Evolutionary conservation across 2,797 vertebrate genomes (phyloP).

Genomic region (Triplophysa yarkandensis): DNA sequence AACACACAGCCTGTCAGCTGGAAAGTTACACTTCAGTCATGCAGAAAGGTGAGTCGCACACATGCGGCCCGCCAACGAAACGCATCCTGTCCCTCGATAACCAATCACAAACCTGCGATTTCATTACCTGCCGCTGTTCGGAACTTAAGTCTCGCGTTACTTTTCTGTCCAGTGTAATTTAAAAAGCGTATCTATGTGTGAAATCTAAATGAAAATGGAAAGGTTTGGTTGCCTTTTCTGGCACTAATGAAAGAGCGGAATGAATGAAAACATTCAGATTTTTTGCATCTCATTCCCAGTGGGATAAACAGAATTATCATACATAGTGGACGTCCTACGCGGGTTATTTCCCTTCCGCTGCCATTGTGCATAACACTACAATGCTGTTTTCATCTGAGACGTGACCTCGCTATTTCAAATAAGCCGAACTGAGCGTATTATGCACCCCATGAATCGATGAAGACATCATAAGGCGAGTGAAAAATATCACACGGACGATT

Average conservation of each 20-base stretch:
- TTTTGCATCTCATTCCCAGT: slow-evolving; percentile 10
- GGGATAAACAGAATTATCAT: slow-evolving; percentile 26
- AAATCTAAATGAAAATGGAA: not conserved
- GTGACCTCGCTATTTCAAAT: slow-evolving; percentile 31
- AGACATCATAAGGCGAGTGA: not conserved
- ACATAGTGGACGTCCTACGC: slow-evolving; percentile 16
- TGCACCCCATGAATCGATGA: slow-evolving; percentile 11
- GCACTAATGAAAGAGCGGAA: not conserved
- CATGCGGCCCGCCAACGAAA: not conserved
- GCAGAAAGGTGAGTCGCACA: slow-evolving; percentile 7
- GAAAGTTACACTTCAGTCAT: slow-evolving; percentile 32
- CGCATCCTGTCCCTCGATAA: not conserved
- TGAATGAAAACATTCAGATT: slow-evolving; percentile 19
- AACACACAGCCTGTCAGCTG: slow-evolving; percentile 21
- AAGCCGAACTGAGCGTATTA: slow-evolving; percentile 1
- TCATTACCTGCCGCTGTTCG: not conserved
- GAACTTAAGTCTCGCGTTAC: not conserved
- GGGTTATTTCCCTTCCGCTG: not conserved
- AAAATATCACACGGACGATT: not conserved
- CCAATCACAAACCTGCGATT: not conserved
- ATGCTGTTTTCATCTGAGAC: slow-evolving; percentile 3
- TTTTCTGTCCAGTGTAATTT: not conserved
- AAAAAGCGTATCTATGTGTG: not conserved
- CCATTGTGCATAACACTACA: not conserved
- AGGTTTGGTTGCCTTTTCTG: not conserved